Conservation (phyloP, 2,113 vertebrate species). For the Nannospalax galili region DNA sequence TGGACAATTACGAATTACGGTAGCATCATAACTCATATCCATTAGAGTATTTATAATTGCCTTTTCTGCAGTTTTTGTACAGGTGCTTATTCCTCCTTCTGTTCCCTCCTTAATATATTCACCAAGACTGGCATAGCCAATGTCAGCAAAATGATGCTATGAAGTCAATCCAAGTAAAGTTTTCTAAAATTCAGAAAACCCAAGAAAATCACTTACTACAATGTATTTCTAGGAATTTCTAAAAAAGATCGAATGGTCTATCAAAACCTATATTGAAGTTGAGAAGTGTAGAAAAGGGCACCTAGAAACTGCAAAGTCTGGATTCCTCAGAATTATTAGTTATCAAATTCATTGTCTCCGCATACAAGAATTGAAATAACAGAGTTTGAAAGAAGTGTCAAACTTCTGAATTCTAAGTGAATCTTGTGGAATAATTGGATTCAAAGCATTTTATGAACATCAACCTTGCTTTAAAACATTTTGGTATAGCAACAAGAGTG, state of each 20-base stretch:
- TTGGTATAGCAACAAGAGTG: neutral
- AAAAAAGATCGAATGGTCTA: neutral
- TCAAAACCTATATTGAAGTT: constrained; percentile 6
- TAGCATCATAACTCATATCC: neutral
- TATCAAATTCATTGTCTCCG: neutral
- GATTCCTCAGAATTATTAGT: neutral
- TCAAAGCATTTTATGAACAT: neutral
- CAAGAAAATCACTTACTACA: neutral
- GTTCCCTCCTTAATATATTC: neutral
- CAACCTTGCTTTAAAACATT: neutral
- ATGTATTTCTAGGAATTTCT: constrained; percentile 39
- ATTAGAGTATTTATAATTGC: constrained; percentile 26
- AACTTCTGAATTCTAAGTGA: neutral
- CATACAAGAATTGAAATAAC: neutral
- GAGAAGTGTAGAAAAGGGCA: neutral
- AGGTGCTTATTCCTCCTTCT: neutral
- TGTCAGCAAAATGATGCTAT: neutral
- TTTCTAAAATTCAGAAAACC: constrained; percentile 36
- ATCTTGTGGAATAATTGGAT: neutral
- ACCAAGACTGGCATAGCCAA: neutral
- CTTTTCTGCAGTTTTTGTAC: neutral
- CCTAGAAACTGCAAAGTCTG: neutral
- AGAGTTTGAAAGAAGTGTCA: neutral
- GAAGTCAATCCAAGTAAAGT: neutral
- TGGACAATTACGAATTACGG: neutral